phyloP scores from a whole-genome alignment of 2,888 invertebrate genomes.

The Formica aserva region DNA sequence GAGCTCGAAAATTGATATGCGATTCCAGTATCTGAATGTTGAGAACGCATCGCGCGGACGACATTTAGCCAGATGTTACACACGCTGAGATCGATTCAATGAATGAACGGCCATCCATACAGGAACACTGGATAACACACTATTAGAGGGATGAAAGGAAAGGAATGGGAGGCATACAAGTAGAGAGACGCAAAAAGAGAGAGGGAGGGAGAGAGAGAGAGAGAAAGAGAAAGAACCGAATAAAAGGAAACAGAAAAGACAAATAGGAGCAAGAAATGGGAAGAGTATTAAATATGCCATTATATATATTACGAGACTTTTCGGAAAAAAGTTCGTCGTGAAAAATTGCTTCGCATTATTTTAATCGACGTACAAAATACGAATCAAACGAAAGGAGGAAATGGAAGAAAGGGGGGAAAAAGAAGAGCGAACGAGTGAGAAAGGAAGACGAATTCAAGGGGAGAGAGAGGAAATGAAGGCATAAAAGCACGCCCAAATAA shows the following conservation, averaged over 20 bases:
- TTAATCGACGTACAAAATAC: background rate
- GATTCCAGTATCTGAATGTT: background rate
- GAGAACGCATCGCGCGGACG: slow-evolving; percentile 6
- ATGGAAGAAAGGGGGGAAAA: background rate
- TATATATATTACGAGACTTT: background rate
- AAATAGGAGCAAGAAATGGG: slow-evolving; percentile 3
- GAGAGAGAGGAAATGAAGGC: no score
- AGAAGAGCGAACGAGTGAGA: background rate
- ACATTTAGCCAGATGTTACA: slow-evolving; percentile 73
- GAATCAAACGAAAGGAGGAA: background rate
- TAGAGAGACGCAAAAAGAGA: slow-evolving; percentile 1
- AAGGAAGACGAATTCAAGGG: background rate
- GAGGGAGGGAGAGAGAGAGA: slow-evolving; percentile 9
- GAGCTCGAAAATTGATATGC: background rate
- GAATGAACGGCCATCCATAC: slow-evolving; percentile 76
- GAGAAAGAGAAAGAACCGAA: background rate
- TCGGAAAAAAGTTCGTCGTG: background rate
- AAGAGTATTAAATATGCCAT: background rate
- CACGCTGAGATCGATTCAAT: slow-evolving; percentile 82
- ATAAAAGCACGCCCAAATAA: background rate
- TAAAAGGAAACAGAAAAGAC: background rate
- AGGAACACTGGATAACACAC: slow-evolving; percentile 74
- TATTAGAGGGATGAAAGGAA: slow-evolving; percentile 19
- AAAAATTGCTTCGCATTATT: background rate
- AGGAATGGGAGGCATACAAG: slow-evolving; percentile 58